Base-by-base conservation (phyloP, 2,797 vertebrate genomes). In the Danio choprae region DNA sequence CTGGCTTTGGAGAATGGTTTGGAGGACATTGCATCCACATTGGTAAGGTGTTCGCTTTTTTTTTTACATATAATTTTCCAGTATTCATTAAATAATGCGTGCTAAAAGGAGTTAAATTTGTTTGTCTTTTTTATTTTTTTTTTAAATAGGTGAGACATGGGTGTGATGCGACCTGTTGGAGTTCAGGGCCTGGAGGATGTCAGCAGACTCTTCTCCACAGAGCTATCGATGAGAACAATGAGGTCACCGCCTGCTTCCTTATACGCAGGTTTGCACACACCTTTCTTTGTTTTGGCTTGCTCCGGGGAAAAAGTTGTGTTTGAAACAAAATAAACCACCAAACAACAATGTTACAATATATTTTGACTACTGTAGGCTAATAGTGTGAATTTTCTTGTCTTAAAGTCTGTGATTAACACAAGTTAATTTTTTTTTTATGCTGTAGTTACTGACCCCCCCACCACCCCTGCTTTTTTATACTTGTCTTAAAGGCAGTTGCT, bases 21-120 rank as follows among this genome's bases (percentile, higher is more conserved):
- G 84, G 97, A 99, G 84, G 98, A 99, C 84, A 99, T 99, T 4
- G 98, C 98, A 2, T 99, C 98, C 3, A 99, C 98, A 13, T 90
- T 99, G 96, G 98, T 99, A 87, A 95, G 93, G 74, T n/a, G 22
- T n/a, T n/a, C n/a, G n/a, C n/a, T n/a, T n/a, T 53, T 43, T 6
- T 46, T 18, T 22, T 9, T 5, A 29, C 29, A 29, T 29, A n/a
- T n/a, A n/a, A n/a, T n/a, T 16, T 4, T 29, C 16, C 8, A 5
- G 7, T 11, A 48, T 50, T 16, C 6, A 4, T 2, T 5, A 7
- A 64, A 22, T 22, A 15, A 46, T 46, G 11, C 12, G 7, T 40
- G 68, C 55, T 56, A 22, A 16, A 20, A 55, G 74, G 7, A 40
- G 8, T 59, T 44, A 12, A 38, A 53, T 71, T 71, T 46, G 7